Conservation (phyloP, 2,113 vertebrate species). For the Microcebus jonahi region DNA sequence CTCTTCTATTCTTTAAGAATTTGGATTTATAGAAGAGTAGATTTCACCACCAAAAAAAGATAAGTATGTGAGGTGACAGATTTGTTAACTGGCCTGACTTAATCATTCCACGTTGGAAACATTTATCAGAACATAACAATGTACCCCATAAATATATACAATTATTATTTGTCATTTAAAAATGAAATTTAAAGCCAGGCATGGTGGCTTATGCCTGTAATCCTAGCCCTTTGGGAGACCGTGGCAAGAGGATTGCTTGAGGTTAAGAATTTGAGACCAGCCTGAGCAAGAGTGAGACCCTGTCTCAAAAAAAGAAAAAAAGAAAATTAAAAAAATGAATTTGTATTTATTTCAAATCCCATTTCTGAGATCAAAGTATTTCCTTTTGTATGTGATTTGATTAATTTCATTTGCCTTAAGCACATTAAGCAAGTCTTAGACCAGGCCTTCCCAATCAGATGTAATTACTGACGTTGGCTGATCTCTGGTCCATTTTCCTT, state of each 20-base stretch:
- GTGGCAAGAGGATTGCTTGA: no score
- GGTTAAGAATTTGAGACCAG: no score
- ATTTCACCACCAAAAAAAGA: not conserved
- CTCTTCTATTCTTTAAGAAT: conserved; percentile 35
- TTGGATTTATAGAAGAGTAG: not conserved
- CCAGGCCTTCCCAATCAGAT: not conserved
- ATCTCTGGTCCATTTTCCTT: not conserved
- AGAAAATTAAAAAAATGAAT: not conserved
- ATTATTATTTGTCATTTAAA: not conserved
- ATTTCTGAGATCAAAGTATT: conserved; percentile 39
- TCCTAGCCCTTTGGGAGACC: no score
- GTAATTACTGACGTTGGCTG: not conserved
- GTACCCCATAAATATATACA: not conserved
- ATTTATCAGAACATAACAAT: not conserved
- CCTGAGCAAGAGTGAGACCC: no score
- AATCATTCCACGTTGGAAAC: not conserved
- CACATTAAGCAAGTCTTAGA: not conserved
- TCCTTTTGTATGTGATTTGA: not conserved
- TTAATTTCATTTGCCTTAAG: conserved; percentile 10
- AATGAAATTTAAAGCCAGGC: not conserved
- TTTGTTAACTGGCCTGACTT: not conserved
- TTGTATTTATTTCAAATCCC: conserved; percentile 16
- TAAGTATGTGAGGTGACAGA: not conserved
- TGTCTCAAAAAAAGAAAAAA: not conserved
- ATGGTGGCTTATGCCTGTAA: no score